Conservation (phyloP, 2,113 vertebrate species). For the Bujurquina vittata region DNA sequence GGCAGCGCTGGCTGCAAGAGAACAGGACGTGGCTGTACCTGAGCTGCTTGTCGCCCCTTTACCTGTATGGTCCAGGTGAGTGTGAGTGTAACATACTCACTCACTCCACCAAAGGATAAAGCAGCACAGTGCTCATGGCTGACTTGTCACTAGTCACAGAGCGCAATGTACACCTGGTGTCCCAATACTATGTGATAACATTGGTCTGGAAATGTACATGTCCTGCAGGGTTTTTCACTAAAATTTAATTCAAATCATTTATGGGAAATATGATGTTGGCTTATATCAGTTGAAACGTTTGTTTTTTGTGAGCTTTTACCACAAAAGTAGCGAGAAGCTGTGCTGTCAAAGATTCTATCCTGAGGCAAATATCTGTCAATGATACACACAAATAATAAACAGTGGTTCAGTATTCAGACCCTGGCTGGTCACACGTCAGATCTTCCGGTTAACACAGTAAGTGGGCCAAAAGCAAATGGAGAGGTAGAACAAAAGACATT, state of each 20-base stretch:
- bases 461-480: background rate
- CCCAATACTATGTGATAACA: background rate
- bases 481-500: background rate
- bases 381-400: background rate
- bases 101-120: constrained; percentile 48
- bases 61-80: constrained; percentile 75
- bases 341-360: background rate
- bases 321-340: background rate
- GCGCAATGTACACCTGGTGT: background rate
- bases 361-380: background rate
- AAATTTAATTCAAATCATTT: background rate
- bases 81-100: constrained; percentile 60
- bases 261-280: background rate
- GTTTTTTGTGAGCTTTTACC: background rate
- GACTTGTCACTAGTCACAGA: constrained; percentile 18
- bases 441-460: background rate
- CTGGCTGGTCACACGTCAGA: background rate
- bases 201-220: background rate
- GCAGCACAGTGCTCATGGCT: constrained; percentile 4
- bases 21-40: constrained; percentile 82
- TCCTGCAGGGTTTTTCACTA: background rate
- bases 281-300: background rate
- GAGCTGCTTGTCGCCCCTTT: constrained; percentile 79
- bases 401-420: background rate
- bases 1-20: constrained; percentile 81